These are phyloP conservation scores for Carassius gibelio DNA, from an alignment of 2,113 vertebrate species.

Conservation along the genomic window DNA sequence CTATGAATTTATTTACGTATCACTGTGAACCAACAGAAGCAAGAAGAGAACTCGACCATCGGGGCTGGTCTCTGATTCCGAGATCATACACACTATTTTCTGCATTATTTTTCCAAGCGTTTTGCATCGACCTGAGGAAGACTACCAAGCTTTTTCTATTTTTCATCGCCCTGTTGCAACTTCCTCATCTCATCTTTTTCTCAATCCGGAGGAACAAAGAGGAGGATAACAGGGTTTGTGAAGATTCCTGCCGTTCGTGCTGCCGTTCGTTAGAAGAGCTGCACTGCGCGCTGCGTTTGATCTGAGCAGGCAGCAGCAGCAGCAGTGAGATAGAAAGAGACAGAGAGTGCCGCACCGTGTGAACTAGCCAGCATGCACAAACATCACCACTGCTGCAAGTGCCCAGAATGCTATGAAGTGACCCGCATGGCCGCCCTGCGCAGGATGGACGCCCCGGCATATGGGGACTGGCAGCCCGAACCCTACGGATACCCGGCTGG, in stretches of 20 bases:
- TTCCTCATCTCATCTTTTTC: slow-evolving; percentile 58
- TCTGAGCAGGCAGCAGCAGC: slow-evolving; percentile 72
- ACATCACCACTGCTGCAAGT: slow-evolving; percentile 99
- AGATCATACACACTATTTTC: slow-evolving; percentile 78
- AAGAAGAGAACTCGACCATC: slow-evolving; percentile 78
- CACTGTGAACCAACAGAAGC: slow-evolving; percentile 81
- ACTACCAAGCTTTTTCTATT: slow-evolving; percentile 74
- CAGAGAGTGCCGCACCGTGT: slow-evolving; percentile 68
- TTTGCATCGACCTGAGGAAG: slow-evolving; percentile 80
- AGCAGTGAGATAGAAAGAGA: slow-evolving; percentile 45
- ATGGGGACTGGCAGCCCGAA: slow-evolving; percentile 94
- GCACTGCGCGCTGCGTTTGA: slow-evolving; percentile 72
- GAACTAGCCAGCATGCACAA: slow-evolving; percentile 89
- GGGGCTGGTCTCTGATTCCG: slow-evolving; percentile 83
- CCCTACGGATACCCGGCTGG: slow-evolving; percentile 85
- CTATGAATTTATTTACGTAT: slow-evolving; percentile 81
- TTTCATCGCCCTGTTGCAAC: slow-evolving; percentile 72
- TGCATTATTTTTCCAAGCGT: slow-evolving; percentile 73
- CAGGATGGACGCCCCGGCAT: slow-evolving; percentile 91
- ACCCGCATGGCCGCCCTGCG: slow-evolving; percentile 95
- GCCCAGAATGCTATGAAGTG: slow-evolving; percentile 98
- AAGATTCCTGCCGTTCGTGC: slow-evolving; percentile 61
- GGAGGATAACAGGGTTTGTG: slow-evolving; percentile 66
- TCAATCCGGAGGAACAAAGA: slow-evolving; percentile 67
- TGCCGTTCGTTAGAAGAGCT: slow-evolving; percentile 67